Evolutionary conservation across 2,113 vertebrate genomes (phyloP), one percentile per base, ranked within the genome.

Genomic region (Rhodinocichla rosea): DNA sequence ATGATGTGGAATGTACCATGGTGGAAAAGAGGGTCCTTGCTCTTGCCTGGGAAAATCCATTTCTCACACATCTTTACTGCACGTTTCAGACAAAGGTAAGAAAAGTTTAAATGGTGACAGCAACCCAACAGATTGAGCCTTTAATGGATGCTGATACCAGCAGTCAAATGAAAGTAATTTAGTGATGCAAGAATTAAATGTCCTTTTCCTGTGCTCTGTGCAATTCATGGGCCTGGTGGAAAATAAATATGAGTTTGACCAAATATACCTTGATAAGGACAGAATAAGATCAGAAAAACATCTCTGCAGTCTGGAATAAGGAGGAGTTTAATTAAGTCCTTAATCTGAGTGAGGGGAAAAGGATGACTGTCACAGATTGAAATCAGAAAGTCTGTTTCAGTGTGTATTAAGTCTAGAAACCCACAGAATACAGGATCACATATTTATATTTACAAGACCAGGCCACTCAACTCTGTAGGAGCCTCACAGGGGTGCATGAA

Each of bases 1-100:
- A 99, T 15, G 99, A 99, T 0, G 99, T 99, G 92, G 99, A 99
- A 87, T 99, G 99, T 91, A 99, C 99, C 32, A 99, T 99, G 99
- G 98, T 99, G 82, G 99, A 99, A 97, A 99, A 99, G 97, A 98
- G 99, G 55, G 99, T 99, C 87, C 98, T 99, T 3, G 99, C 99
- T 3, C 97, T 99, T 55, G 99, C 99, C 21, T 99, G 99, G 99
- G 99, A 99, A 56, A 99, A 99, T 78, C 99, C 99, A 24, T 99
- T 99, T 83, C 99, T 99, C 94, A 99, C 99, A 4, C 99, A 99
- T 78, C 98, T 99, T 64, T 99, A 98, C 97, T 99, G 98, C 91
- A 99, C 99, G 0, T 99, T 99, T 96, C 99, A 99, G 97, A 99
- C 99, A 86, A 99, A 99, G 98, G 99, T 99, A 90, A 78, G 64